A percentile compares a stretch with the other conserved stretches of the same genome.
phyloP scores from a whole-genome alignment of 2,113 vertebrate species.

The Rallus limicola region DNA sequence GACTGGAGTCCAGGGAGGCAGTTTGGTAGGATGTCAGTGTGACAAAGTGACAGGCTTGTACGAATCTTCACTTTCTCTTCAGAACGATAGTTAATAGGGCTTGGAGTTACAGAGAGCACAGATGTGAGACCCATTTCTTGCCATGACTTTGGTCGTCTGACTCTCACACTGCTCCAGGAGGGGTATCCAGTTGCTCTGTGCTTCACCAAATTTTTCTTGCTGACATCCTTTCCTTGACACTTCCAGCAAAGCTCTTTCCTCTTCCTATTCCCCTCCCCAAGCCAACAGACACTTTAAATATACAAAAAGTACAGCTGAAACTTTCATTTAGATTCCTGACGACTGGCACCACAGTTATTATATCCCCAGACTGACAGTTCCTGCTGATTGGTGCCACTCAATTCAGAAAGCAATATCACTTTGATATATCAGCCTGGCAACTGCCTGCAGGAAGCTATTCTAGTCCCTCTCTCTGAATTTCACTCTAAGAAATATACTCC shows the following conservation, averaged over 20 bases:
- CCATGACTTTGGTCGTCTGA: not conserved
- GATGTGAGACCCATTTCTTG: not conserved
- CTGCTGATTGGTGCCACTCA: constrained; percentile 65
- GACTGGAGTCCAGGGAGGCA: not conserved
- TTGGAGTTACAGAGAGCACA: not conserved
- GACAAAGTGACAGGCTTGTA: constrained; percentile 27
- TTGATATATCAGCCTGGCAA: constrained; percentile 61
- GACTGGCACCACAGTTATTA: constrained; percentile 63
- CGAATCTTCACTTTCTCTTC: not conserved
- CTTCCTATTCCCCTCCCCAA: not conserved
- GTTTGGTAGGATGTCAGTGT: not conserved
- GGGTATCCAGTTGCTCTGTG: not conserved
- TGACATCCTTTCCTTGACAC: not conserved
- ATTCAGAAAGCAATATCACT: constrained; percentile 58
- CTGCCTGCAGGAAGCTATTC: constrained; percentile 63
- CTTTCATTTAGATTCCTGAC: constrained; percentile 54
- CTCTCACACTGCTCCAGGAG: not conserved
- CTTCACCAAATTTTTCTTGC: not conserved
- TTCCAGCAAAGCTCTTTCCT: not conserved
- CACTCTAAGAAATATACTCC: constrained; percentile 18
- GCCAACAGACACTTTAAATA: constrained; percentile 40
- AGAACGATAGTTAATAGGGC: not conserved
- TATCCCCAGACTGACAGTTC: constrained; percentile 61
- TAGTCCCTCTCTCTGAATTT: constrained; percentile 60
- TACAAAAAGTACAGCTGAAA: constrained; percentile 15